Conservation (phyloP, 2,113 vertebrate genomes). For the Patagioenas fasciata region DNA sequence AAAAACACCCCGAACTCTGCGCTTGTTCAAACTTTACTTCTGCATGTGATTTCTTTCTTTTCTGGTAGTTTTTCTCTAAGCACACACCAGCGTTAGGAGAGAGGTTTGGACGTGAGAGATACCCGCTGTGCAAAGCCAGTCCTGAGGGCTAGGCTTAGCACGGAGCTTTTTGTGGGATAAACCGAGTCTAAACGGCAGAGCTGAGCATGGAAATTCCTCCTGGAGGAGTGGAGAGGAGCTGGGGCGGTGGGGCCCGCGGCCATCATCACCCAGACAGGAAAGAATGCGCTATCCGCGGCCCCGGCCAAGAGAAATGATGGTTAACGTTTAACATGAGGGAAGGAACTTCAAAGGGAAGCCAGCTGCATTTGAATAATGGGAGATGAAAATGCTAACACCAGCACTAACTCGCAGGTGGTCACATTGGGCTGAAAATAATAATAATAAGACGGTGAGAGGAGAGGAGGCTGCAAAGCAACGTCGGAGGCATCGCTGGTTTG, state of each 20-base stretch:
- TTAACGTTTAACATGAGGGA: conserved; percentile 72
- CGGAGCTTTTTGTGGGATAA: neutral
- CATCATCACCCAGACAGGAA: conserved; percentile 66
- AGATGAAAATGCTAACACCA: conserved; percentile 70
- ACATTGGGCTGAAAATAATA: conserved; percentile 28
- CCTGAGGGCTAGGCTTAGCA: neutral
- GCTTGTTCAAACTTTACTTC: neutral
- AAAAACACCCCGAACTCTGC: neutral
- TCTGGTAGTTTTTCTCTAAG: neutral
- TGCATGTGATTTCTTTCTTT: neutral
- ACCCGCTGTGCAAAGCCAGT: rapidly evolving
- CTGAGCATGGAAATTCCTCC: neutral
- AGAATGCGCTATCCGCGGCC: conserved; percentile 57
- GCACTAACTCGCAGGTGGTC: conserved; percentile 76
- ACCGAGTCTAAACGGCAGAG: neutral
- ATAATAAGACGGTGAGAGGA: too few species aligned
- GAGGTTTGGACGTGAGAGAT: rapidly evolving
- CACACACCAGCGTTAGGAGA: neutral
- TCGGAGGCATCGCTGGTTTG: too few species aligned
- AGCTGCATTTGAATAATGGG: conserved; percentile 69
- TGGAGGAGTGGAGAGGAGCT: neutral
- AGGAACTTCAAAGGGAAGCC: conserved; percentile 74
- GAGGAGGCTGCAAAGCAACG: too few species aligned
- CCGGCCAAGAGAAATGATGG: conserved; percentile 70
- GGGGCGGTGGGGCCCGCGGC: conserved; percentile 53